Evolutionary conservation across 2,888 invertebrate species (phyloP).

Genomic region (Hesperia comma): DNA sequence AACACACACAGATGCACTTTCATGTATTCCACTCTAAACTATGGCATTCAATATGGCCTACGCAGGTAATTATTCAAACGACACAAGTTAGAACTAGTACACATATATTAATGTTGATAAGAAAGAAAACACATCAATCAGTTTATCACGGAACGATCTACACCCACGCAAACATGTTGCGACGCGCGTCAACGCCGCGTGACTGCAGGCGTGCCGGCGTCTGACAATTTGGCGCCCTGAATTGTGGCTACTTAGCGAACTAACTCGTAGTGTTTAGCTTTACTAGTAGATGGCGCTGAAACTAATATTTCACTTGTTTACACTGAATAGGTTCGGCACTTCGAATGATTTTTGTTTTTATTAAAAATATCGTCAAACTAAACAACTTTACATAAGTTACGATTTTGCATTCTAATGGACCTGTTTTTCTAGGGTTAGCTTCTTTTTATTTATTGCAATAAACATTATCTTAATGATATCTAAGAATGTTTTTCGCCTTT

Average conservation of each 20-base stretch:
- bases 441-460: too few species aligned
- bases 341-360: conserved; percentile 23
- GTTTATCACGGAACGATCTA: conserved; percentile 77
- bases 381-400: too few species aligned
- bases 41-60: conserved; percentile 51
- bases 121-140: conserved; percentile 70
- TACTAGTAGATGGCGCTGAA: conserved; percentile 63
- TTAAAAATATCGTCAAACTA: not conserved
- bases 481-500: not conserved
- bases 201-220: conserved; percentile 80
- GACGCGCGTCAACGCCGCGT: conserved; percentile 82
- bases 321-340: conserved; percentile 32
- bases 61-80: conserved; percentile 50
- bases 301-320: conserved; percentile 40
- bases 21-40: conserved; percentile 64
- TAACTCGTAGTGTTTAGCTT: conserved; percentile 44
- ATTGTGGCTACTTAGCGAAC: conserved; percentile 53
- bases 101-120: conserved; percentile 67
- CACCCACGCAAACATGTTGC: conserved; percentile 77
- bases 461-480: too few species aligned
- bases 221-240: conserved; percentile 74
- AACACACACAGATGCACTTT: conserved; percentile 71
- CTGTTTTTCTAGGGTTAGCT: too few species aligned
- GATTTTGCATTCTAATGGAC: too few species aligned
- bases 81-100: conserved; percentile 52